phyloP scores from a whole-genome alignment of 2,113 vertebrate species.

The Kryptolebias marmoratus region DNA sequence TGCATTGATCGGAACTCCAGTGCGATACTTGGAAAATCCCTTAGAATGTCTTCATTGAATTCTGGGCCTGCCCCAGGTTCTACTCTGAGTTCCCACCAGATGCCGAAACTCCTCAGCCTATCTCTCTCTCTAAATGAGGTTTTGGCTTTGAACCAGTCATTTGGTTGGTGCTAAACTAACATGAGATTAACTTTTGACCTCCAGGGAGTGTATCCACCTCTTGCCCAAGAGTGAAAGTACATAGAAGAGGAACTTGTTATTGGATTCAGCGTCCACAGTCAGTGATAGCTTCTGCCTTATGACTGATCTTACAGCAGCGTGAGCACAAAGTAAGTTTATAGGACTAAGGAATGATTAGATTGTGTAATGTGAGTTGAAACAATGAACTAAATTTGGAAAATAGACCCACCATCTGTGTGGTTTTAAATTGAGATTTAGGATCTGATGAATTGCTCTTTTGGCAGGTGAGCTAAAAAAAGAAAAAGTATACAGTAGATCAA shows the following conservation, averaged over 20 bases:
- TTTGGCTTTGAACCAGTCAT: no score
- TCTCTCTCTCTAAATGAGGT: no score
- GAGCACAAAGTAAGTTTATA: conserved; percentile 3
- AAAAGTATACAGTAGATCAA: neutral
- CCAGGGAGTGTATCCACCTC: no score
- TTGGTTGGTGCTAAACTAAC: no score
- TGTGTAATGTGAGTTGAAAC: neutral
- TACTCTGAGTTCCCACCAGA: no score
- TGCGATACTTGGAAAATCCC: no score
- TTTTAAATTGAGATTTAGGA: neutral
- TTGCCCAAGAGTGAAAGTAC: neutral
- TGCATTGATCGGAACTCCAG: no score
- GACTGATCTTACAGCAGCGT: neutral
- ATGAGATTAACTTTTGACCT: no score
- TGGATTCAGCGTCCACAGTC: neutral
- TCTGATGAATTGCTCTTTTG: neutral
- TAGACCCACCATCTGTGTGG: neutral
- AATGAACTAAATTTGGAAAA: neutral
- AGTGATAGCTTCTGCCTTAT: neutral
- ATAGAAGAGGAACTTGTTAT: neutral
- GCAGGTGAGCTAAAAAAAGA: neutral
- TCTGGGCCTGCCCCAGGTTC: no score
- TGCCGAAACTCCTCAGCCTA: no score
- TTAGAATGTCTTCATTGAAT: no score
- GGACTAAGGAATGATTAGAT: neutral